phyloP scores from a whole-genome alignment of 2,888 invertebrate genomes.

The Hypena proboscidalis region DNA sequence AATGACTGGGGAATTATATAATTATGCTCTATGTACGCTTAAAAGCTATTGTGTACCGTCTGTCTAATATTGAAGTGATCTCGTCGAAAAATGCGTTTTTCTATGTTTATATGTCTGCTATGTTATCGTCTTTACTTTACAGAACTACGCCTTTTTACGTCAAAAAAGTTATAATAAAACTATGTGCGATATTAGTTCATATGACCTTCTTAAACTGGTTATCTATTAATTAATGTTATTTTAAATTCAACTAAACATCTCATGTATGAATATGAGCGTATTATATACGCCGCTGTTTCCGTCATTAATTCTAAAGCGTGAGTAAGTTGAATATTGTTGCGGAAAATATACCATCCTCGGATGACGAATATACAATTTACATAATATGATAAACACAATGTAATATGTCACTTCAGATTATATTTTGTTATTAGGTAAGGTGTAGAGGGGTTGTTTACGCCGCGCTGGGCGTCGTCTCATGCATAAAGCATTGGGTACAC shows the following conservation, averaged over 20 bases:
- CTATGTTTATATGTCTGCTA: slow-evolving; percentile 16
- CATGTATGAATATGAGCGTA: no score
- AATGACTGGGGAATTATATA: slow-evolving; percentile 48
- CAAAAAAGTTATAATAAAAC: no score
- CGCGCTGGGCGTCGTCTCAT: slow-evolving; percentile 46
- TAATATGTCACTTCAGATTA: slow-evolving; percentile 18
- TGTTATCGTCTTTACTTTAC: slow-evolving; percentile 22
- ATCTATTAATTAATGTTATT: no score
- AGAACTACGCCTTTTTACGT: neutral
- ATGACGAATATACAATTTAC: slow-evolving; percentile 11
- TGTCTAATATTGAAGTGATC: slow-evolving; percentile 13
- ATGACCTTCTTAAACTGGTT: no score
- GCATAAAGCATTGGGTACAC: slow-evolving; percentile 51
- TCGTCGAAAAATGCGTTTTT: slow-evolving; percentile 5
- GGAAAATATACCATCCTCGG: slow-evolving; percentile 7
- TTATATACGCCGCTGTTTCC: no score
- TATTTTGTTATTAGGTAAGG: slow-evolving; percentile 23
- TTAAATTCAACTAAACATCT: no score
- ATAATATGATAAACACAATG: slow-evolving; percentile 9
- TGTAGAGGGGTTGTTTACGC: slow-evolving; percentile 40
- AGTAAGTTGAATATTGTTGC: slow-evolving; percentile 1
- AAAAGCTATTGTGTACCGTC: slow-evolving; percentile 38
- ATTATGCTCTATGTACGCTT: slow-evolving; percentile 42
- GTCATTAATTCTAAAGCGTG: no score
- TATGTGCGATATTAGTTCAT: no score